Evolutionary conservation across 2,888 invertebrate species (phyloP), one percentile per base, ranked within the genome.

Genomic region (Ichneumoninae sp.): DNA sequence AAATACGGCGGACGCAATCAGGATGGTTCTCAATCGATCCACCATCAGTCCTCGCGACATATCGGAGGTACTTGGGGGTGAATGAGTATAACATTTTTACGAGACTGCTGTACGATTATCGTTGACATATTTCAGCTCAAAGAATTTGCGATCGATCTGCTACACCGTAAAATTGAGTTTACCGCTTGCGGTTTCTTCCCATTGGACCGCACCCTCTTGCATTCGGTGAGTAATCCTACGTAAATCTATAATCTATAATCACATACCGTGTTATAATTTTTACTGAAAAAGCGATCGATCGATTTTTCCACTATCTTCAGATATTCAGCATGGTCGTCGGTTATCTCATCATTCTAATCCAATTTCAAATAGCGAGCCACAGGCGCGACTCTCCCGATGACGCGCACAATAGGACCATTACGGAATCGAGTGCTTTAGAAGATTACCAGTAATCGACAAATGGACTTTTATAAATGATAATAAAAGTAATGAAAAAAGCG

Each of bases 161-260:
- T 89, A 1, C 89, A 88, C 73, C 86, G 87, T 47, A 86, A 86
- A 47, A 80, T 91, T 52, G 79, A 83, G 26, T 92, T 92, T 65
- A 89, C 91, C 57, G 91, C 90, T 7, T 89, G 87, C 30, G 91
- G 90, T 54, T 87, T 90, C 60, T 91, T 92, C 36, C 69, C 83
- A 1, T 83, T 92, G 13, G 40, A 40, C 40, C 3, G 40, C 40
- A 40, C 40, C 40, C 40, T 40, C 40, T 40, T 40, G 40, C 40
- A 10, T 10, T 40, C 40, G 40, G 40, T 40, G 40, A 40, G 40
- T 8, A 10, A 10, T 40, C 33, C 33, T 7, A 5, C 33, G 33
- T 33, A 33, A 33, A 33, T 33, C 33, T 0, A 6, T 33, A 33
- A 33, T 33, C 33, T 33, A 6, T 33, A 33, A 33, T 33, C 33